Evolutionary conservation across 2,888 invertebrate species (phyloP).

Genomic region (Cheilosia vernalis): DNA sequence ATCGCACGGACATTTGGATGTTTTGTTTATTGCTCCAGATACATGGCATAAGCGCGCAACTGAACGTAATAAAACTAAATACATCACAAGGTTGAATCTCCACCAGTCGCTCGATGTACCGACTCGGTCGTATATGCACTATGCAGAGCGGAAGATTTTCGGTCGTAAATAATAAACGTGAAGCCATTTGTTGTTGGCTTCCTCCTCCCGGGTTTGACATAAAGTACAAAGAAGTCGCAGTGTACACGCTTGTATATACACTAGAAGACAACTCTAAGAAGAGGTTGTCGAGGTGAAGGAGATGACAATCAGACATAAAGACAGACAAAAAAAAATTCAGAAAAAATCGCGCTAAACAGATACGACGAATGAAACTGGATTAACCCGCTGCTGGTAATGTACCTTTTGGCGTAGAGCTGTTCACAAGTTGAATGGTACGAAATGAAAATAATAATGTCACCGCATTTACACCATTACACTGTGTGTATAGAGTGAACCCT

Average conservation of each 20-base stretch:
- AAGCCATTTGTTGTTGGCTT: conserved; percentile 70
- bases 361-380: conserved; percentile 65
- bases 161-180: conserved; percentile 75
- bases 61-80: conserved; percentile 73
- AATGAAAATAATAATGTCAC: conserved; percentile 65
- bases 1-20: conserved; percentile 72
- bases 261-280: neutral
- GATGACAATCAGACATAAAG: conserved; percentile 63
- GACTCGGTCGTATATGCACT: neutral
- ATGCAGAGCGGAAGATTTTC: conserved; percentile 45
- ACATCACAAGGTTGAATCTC: conserved; percentile 64
- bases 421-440: conserved; percentile 26
- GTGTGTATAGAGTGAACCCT: conserved; percentile 42
- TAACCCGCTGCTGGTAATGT: conserved; percentile 62
- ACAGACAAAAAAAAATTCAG: conserved; percentile 19
- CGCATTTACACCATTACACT: conserved; percentile 61
- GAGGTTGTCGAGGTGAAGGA: conserved; percentile 59
- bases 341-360: conserved; percentile 33
- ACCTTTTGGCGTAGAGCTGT: conserved; percentile 40
- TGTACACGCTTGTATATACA: conserved; percentile 13
- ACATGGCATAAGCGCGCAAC: conserved; percentile 69
- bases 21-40: conserved; percentile 75
- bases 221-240: conserved; percentile 65
- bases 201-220: conserved; percentile 57
- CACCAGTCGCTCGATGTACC: neutral